phyloP scores from a whole-genome alignment of 2,113 vertebrate genomes.

The Neotragus moschatus region DNA sequence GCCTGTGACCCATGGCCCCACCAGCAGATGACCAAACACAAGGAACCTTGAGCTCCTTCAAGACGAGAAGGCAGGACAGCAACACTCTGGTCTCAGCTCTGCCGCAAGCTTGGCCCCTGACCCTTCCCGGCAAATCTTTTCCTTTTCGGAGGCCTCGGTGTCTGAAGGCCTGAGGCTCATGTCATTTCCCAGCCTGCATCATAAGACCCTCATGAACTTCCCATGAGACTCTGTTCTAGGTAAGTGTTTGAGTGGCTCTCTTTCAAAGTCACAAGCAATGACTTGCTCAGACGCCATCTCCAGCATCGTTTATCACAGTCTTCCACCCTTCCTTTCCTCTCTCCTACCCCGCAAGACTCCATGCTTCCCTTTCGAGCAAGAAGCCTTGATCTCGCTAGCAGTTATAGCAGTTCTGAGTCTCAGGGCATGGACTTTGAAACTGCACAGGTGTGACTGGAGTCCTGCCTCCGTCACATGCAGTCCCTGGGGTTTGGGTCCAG shows the following conservation, averaged over 20 bases:
- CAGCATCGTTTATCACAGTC: neutral
- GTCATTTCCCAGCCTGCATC: neutral
- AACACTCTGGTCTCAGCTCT: neutral
- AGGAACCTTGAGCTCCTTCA: neutral
- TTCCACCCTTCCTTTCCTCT: neutral
- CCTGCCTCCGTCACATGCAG: neutral
- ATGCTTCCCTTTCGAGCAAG: neutral
- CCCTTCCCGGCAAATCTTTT: neutral
- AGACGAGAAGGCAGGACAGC: neutral
- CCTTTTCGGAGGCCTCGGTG: neutral
- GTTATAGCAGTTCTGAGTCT: neutral
- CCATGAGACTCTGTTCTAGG: accelerated
- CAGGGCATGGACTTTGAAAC: neutral
- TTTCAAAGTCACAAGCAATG: neutral
- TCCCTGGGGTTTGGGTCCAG: neutral
- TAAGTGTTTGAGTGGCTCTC: neutral
- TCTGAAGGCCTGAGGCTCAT: neutral
- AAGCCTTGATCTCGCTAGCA: neutral
- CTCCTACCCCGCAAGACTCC: neutral
- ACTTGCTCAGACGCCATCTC: neutral
- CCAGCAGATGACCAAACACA: neutral
- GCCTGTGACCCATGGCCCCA: neutral
- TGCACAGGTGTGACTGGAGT: neutral
- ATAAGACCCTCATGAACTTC: neutral
- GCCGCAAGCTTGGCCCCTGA: neutral